phyloP scores from a whole-genome alignment of 2,113 vertebrate species.

The Centrocercus urophasianus region DNA sequence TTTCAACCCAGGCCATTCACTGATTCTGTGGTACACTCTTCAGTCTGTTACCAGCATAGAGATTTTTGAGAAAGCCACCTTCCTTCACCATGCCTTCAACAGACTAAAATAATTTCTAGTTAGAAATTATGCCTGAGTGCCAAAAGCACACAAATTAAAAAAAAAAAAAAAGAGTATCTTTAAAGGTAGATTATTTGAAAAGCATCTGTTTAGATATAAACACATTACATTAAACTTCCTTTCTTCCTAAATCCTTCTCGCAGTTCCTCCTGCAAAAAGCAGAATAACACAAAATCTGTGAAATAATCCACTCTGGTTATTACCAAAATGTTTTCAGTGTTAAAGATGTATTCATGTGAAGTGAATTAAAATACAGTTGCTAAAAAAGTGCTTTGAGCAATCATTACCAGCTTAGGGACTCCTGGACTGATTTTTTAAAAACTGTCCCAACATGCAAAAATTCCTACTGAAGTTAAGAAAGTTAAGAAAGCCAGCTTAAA shows the following conservation, averaged over 20 bases:
- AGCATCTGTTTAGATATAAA: neutral
- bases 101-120: neutral
- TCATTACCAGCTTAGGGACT: neutral
- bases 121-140: neutral
- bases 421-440: neutral
- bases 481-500: neutral
- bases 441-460: neutral
- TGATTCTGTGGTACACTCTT: neutral
- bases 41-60: neutral
- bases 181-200: neutral
- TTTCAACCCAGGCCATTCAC: too few species aligned
- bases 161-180: neutral
- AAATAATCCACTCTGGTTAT: neutral
- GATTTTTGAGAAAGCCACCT: neutral
- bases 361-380: neutral
- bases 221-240: neutral
- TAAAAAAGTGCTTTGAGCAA: neutral
- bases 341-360: neutral
- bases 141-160: neutral
- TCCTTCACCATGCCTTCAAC: neutral
- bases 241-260: neutral
- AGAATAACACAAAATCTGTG: neutral
- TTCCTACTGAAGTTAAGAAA: neutral
- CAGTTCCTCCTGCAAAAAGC: neutral
- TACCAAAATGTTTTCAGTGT: neutral